Evolutionary conservation across 2,113 vertebrate genomes (phyloP).

Genomic region (Elephas maximus): DNA sequence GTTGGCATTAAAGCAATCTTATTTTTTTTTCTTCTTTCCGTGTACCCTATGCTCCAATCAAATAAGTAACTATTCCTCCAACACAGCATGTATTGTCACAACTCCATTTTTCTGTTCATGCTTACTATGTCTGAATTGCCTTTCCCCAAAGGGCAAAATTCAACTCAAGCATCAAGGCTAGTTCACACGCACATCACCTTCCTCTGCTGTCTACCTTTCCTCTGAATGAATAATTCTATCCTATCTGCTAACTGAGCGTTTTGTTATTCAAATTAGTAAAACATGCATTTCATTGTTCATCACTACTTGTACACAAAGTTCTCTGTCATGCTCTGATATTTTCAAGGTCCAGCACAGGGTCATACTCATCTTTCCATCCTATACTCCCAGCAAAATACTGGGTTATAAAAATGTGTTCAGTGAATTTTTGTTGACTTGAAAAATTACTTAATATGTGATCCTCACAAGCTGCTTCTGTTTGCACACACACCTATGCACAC

Average conservation of each 20-base stretch:
- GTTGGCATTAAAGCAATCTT: background rate
- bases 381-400: background rate
- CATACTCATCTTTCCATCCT: background rate
- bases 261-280: slow-evolving; percentile 17
- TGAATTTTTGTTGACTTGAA: background rate
- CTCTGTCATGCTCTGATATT: background rate
- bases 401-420: background rate
- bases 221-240: background rate
- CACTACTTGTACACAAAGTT: background rate
- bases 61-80: background rate
- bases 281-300: background rate
- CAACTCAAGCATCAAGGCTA: background rate
- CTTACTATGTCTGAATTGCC: background rate
- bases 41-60: background rate
- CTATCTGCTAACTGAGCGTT: background rate
- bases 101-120: background rate
- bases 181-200: background rate
- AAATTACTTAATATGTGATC: background rate
- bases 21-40: background rate
- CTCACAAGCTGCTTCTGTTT: background rate
- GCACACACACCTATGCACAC: too few relatives aligned
- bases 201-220: background rate
- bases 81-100: background rate
- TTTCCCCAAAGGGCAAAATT: background rate
- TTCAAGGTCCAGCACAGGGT: background rate